Percentiles rank a stretch among this genome's conserved stretches.
phyloP scores from a whole-genome alignment of 1,140 invertebrate species.

The Coboldia fuscipes region DNA sequence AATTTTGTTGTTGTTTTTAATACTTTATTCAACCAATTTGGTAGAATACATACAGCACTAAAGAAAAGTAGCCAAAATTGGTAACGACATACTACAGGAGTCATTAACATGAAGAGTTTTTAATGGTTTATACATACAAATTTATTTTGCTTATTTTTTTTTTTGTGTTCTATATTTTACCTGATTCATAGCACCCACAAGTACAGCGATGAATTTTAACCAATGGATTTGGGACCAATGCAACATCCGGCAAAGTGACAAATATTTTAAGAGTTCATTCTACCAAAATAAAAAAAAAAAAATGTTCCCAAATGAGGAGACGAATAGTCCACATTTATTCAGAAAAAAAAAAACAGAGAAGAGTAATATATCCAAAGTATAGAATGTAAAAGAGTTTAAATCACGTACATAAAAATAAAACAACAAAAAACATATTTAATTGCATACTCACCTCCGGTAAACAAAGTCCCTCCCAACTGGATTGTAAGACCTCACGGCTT shows the following conservation, averaged over 20 bases:
- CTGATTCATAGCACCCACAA: slow-evolving; percentile 4
- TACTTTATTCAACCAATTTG: not conserved
- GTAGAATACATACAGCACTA: not conserved
- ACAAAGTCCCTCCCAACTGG: slow-evolving; percentile 7
- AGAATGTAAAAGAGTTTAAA: too few species aligned
- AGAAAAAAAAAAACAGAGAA: too few species aligned
- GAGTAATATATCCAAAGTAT: too few species aligned
- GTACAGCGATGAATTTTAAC: slow-evolving; percentile 5
- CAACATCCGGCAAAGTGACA: slow-evolving; percentile 4
- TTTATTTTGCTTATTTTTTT: not conserved
- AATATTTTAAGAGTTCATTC: slow-evolving; percentile 5
- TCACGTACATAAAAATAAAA: too few species aligned
- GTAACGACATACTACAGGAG: too few species aligned
- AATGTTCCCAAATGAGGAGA: not conserved
- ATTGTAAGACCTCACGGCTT: slow-evolving; percentile 6
- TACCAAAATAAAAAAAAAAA: not conserved
- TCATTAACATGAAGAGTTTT: too few species aligned
- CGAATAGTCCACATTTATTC: too few species aligned
- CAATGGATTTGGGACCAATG: slow-evolving; percentile 5
- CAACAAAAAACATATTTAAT: slow-evolving; percentile 1
- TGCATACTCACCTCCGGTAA: not conserved
- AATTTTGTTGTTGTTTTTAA: too few species aligned
- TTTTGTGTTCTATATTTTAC: slow-evolving; percentile 1
- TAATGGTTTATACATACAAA: too few species aligned
- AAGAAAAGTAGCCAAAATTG: too few species aligned